Evolutionary conservation across 1,140 invertebrate genomes (phyloP).

Genomic region (Drosophila mojavensis): DNA sequence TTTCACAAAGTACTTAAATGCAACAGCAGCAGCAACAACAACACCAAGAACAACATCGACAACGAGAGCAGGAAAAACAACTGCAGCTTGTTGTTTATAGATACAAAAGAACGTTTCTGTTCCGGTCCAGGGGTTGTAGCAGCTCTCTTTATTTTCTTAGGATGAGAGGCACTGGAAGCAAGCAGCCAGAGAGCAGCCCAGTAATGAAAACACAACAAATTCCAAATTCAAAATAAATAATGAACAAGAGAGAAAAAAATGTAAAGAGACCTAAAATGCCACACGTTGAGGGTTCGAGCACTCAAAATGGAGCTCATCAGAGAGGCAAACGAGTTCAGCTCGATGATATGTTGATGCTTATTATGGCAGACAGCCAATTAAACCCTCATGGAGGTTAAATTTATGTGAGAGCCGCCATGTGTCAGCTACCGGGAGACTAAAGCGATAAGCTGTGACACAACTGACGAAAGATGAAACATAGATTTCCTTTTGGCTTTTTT

Average conservation of each 20-base stretch:
- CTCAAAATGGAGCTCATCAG: constrained; percentile 46
- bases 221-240: constrained; percentile 74
- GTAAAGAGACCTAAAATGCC: constrained; percentile 27
- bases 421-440: constrained; percentile 37
- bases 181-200: constrained; percentile 10
- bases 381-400: constrained; percentile 65
- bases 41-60: neutral
- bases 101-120: constrained; percentile 43
- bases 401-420: constrained; percentile 67
- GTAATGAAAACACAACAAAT: constrained; percentile 78
- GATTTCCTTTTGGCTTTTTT: no score
- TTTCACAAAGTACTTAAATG: constrained; percentile 77
- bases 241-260: constrained; percentile 46
- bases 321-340: constrained; percentile 41
- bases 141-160: constrained; percentile 66
- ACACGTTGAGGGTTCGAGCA: constrained; percentile 26
- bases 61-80: constrained; percentile 35
- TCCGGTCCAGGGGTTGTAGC: constrained; percentile 36
- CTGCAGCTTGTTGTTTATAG: constrained; percentile 68
- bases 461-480: neutral
- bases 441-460: constrained; percentile 22
- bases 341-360: constrained; percentile 43
- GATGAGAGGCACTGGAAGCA: constrained; percentile 40
- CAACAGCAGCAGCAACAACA: constrained; percentile 46
- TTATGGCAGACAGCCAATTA: constrained; percentile 69